Conservation (phyloP, 2,113 vertebrate genomes). For the Clarias gariepinus region DNA sequence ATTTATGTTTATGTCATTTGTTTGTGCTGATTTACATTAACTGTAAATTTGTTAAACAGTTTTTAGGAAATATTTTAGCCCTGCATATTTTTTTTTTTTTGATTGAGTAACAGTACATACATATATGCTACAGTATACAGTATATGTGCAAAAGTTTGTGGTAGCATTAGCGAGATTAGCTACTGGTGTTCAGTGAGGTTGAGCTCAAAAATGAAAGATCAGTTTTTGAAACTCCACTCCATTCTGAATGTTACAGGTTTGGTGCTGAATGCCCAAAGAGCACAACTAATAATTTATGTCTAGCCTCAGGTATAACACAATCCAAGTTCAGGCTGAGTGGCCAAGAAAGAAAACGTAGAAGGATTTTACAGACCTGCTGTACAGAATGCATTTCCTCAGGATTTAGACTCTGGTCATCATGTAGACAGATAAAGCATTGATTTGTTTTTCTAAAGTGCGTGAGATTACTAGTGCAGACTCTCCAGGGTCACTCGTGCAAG, state of each 20-base stretch:
- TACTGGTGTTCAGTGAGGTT: no score
- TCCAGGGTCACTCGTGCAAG: background rate
- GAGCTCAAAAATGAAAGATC: background rate
- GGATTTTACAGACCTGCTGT: background rate
- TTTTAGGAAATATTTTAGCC: background rate
- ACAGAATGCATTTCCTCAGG: background rate
- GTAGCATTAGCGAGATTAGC: no score
- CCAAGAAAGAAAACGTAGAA: background rate
- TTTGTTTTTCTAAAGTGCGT: constrained; percentile 4
- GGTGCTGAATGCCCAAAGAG: background rate
- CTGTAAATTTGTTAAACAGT: no score
- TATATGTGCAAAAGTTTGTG: background rate
- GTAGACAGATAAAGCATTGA: background rate
- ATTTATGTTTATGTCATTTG: background rate
- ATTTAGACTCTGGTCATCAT: background rate
- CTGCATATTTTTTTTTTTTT: background rate
- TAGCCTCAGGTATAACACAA: background rate
- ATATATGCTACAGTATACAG: background rate
- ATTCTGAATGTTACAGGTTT: background rate
- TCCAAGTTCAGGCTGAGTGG: background rate
- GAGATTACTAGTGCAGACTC: background rate
- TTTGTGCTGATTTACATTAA: background rate
- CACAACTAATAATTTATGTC: background rate
- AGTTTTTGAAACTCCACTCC: background rate
- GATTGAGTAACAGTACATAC: background rate